phyloP scores from a whole-genome alignment of 2,797 vertebrate genomes.

The Molossus alvarezi region DNA sequence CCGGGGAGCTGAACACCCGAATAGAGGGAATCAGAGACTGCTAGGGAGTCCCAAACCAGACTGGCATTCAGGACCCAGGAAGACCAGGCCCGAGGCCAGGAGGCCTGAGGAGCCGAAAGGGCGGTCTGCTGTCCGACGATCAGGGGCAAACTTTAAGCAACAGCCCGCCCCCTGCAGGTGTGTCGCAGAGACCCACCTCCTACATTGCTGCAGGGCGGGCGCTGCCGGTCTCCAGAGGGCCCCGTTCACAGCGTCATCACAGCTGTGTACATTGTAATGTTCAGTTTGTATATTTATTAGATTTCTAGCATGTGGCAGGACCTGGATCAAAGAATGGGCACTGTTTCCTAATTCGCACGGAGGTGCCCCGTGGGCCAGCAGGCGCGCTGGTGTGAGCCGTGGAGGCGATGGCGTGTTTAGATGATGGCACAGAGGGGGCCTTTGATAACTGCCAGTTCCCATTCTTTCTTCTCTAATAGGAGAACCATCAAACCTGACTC shows the following conservation, averaged over 20 bases:
- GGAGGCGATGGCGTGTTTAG: accelerated
- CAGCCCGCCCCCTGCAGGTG: not conserved
- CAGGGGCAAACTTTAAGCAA: not conserved
- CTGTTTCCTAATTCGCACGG: not conserved
- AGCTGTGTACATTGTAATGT: not conserved
- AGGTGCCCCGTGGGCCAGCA: not conserved
- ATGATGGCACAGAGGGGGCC: not conserved
- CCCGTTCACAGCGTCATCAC: accelerated
- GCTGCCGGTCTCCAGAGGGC: not conserved
- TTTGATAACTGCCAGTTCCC: not conserved
- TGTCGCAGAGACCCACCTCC: not conserved
- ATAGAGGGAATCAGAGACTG: not conserved
- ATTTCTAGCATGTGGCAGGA: not conserved
- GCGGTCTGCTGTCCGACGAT: not conserved
- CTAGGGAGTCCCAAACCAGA: not conserved
- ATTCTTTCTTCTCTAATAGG: not conserved
- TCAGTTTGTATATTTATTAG: not conserved
- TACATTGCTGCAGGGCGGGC: accelerated
- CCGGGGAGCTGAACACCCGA: not conserved
- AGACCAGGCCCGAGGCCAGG: not conserved
- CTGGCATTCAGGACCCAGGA: not conserved
- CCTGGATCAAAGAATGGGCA: not conserved
- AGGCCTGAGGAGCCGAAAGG: not conserved
- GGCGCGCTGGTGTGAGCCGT: not conserved
- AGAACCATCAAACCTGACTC: not conserved